Evolutionary conservation across 2,797 vertebrate genomes (phyloP).

Genomic region (Sebastes itinus): DNA sequence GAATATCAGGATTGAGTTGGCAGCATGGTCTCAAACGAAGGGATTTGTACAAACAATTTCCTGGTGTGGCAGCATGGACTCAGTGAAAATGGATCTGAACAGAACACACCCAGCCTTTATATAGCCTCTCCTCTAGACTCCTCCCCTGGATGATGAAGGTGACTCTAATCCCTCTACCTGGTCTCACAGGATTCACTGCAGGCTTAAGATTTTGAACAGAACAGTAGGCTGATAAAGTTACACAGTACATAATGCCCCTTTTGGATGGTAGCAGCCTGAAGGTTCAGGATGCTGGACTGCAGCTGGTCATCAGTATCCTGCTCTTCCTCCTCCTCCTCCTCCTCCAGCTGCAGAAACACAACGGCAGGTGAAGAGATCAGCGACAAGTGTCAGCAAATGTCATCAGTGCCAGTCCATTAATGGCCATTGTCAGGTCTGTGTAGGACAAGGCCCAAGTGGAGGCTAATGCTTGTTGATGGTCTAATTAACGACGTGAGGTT

Average conservation of each 20-base stretch:
- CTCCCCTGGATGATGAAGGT: no score
- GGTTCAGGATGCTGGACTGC: background rate
- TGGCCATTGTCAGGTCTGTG: slow-evolving; percentile 40
- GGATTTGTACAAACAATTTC: no score
- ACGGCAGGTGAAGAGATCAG: slow-evolving; percentile 28
- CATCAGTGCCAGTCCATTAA: slow-evolving; percentile 40
- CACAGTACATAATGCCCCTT: background rate
- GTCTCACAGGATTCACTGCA: no score
- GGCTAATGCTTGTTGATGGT: slow-evolving; percentile 59
- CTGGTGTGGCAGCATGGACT: no score
- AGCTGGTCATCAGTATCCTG: slow-evolving; percentile 18
- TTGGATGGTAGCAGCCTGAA: background rate
- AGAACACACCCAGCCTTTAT: no score
- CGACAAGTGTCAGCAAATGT: slow-evolving; percentile 34
- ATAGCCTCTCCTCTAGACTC: no score
- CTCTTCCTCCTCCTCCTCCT: background rate
- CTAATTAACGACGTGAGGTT: slow-evolving; percentile 63
- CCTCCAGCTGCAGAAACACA: background rate
- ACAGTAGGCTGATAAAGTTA: no score
- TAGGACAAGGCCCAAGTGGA: slow-evolving; percentile 23
- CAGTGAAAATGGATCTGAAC: no score
- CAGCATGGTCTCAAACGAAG: no score
- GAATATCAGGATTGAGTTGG: no score
- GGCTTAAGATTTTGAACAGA: no score
- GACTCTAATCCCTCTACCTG: no score